These are phyloP conservation scores for Temnopleurus reevesii DNA, from an alignment of 53 echinoderm and acorn worm genomes.

Conservation along the genomic window DNA sequence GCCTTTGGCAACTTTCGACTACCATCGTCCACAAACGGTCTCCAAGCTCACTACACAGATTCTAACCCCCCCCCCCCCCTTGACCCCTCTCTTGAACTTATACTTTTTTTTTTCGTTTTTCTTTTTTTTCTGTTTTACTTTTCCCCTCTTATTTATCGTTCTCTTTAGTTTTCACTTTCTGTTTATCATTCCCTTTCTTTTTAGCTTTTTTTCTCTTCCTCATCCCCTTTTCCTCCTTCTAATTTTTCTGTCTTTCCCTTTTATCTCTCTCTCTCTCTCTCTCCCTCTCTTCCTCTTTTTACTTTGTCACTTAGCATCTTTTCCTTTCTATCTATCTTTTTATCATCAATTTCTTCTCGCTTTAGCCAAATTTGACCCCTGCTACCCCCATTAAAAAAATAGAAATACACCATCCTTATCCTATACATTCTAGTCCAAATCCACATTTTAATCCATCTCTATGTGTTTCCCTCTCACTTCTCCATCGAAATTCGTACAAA, in stretches of 20 bases:
- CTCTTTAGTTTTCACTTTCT: neutral
- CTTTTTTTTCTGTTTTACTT: neutral
- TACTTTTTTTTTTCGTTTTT: too few species aligned
- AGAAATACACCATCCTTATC: neutral
- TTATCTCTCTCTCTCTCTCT: neutral
- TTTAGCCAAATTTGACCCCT: neutral
- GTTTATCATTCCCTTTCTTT: neutral
- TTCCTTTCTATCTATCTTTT: neutral
- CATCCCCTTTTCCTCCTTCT: neutral
- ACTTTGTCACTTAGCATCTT: too few species aligned
- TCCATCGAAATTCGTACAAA: neutral
- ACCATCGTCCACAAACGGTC: neutral
- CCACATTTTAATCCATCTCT: neutral
- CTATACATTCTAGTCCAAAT: neutral
- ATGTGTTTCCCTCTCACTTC: neutral
- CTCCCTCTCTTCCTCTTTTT: neutral
- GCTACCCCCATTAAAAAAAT: neutral
- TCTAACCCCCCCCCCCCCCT: too few species aligned
- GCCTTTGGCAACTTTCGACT: constrained; percentile 6
- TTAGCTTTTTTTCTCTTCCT: neutral
- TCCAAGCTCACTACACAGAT: too few species aligned
- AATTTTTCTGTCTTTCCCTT: too few species aligned
- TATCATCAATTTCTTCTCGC: neutral
- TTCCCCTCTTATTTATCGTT: neutral
- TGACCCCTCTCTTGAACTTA: too few species aligned